These are phyloP conservation scores for Intellagama lesueurii DNA, from an alignment of 2,797 vertebrate species.

Conservation along the genomic window DNA sequence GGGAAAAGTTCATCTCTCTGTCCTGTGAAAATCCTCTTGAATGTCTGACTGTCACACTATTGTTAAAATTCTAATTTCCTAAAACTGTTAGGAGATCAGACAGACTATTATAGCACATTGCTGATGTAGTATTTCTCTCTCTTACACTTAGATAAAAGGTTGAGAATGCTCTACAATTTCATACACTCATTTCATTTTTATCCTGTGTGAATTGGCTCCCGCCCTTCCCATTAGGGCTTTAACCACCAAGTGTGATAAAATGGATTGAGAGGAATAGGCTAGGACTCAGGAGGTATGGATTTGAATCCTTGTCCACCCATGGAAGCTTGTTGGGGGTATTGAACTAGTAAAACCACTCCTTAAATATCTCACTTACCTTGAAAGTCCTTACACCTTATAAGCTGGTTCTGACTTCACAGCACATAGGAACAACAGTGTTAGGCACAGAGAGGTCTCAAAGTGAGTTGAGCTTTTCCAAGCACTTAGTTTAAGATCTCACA, in stretches of 20 bases:
- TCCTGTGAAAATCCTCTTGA: background rate
- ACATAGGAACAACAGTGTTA: background rate
- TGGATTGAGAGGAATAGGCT: too few relatives aligned
- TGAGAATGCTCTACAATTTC: background rate
- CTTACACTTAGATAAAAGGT: background rate
- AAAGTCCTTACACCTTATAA: too few relatives aligned
- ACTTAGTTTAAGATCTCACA: background rate
- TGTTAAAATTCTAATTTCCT: background rate
- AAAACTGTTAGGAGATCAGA: background rate
- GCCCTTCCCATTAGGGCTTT: background rate
- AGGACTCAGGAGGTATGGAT: too few relatives aligned
- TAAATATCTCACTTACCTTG: too few relatives aligned
- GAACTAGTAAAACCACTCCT: too few relatives aligned
- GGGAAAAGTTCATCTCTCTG: background rate
- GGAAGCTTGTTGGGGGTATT: too few relatives aligned
- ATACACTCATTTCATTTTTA: background rate
- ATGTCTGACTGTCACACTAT: background rate
- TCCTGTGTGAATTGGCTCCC: background rate
- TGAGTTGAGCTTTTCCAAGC: background rate
- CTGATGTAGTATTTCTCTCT: background rate
- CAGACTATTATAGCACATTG: background rate
- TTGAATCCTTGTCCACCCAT: too few relatives aligned
- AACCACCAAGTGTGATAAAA: too few relatives aligned
- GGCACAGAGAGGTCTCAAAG: background rate
- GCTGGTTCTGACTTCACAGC: too few relatives aligned